Evolutionary conservation across 2,113 vertebrate genomes (phyloP).

Genomic region (Astatoreochromis straeleni): DNA sequence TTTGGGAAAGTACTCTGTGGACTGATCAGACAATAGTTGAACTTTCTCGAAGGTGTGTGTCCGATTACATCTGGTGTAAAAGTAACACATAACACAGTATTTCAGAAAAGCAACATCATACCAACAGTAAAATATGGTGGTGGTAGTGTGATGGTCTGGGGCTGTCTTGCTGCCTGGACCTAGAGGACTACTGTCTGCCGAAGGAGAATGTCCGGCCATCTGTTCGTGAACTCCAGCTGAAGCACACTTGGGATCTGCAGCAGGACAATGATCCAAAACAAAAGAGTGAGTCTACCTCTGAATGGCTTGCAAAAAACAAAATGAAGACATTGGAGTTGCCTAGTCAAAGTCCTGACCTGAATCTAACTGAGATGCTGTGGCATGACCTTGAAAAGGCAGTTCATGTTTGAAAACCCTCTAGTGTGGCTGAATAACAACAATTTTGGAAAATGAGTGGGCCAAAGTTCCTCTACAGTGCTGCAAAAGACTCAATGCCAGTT

Average conservation of each 20-base stretch:
- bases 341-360: neutral
- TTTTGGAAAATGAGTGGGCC: neutral
- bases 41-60: neutral
- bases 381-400: neutral
- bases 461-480: neutral
- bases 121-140: neutral
- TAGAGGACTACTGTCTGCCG: rapidly evolving
- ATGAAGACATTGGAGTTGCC: neutral
- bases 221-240: neutral
- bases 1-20: neutral
- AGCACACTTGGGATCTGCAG: neutral
- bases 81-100: neutral
- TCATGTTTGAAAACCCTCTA: neutral
- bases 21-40: neutral
- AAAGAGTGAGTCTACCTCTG: neutral
- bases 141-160: neutral
- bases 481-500: neutral
- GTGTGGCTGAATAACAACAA: neutral
- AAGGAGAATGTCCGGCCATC: neutral
- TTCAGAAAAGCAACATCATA: neutral
- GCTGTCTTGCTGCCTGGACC: neutral
- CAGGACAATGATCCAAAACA: neutral
- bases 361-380: neutral
- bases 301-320: neutral
- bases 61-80: neutral